These are phyloP conservation scores for Hybognathus amarus DNA, from an alignment of 2,797 vertebrate genomes.

Conservation along the genomic window DNA sequence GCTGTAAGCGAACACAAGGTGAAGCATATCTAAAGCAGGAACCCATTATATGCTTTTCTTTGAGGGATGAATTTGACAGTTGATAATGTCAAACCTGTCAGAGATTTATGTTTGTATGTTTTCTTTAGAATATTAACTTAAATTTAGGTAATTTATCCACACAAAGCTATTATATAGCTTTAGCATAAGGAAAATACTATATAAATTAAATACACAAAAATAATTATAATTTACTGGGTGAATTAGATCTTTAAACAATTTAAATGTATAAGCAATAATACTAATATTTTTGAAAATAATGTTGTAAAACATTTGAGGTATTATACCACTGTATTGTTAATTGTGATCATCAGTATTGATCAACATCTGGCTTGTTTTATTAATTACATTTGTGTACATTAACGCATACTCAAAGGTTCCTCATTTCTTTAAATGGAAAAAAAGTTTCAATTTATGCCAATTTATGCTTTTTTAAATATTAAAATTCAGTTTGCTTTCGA, in stretches of 20 bases:
- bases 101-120: not conserved
- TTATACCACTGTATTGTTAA: not conserved
- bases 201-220: not conserved
- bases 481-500: not conserved
- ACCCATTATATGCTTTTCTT: not conserved
- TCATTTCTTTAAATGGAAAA: no score
- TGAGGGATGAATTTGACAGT: not conserved
- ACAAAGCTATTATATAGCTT: not conserved
- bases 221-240: not conserved
- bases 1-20: slow-evolving; percentile 45
- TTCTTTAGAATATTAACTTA: not conserved
- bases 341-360: not conserved
- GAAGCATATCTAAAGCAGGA: slow-evolving; percentile 57
- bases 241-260: not conserved
- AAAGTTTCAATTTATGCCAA: no score
- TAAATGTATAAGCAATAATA: not conserved
- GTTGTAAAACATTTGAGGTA: not conserved
- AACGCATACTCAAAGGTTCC: not conserved
- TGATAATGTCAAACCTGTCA: slow-evolving; percentile 22
- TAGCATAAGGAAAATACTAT: not conserved
- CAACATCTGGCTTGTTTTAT: not conserved
- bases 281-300: no score
- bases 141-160: not conserved
- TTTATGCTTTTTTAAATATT: no score
- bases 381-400: not conserved